Evolutionary conservation across 2,113 vertebrate species (phyloP).

Genomic region (Platanista minor): DNA sequence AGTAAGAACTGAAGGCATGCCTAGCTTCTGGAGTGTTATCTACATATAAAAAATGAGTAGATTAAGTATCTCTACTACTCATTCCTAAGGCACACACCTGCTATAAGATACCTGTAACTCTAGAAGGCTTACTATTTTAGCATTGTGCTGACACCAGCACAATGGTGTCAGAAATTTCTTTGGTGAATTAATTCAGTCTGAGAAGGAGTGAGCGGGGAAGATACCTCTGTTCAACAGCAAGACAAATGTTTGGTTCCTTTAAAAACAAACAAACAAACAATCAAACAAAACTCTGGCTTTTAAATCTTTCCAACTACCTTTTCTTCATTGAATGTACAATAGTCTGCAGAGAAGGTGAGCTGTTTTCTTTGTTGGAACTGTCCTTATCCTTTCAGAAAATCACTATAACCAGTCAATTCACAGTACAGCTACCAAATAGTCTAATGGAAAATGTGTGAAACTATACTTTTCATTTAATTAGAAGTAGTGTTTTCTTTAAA

Average conservation of each 20-base stretch:
- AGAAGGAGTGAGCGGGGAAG: background rate
- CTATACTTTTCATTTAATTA: background rate
- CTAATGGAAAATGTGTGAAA: background rate
- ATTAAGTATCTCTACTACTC: constrained; percentile 35
- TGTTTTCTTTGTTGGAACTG: background rate
- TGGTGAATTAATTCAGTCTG: constrained; percentile 48
- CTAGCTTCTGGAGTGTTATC: background rate
- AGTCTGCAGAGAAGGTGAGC: background rate
- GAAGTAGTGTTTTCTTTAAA: background rate
- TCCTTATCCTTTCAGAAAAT: background rate
- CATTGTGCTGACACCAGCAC: too few species aligned
- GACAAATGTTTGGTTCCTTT: background rate
- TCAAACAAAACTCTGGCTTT: background rate
- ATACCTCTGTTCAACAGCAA: constrained; percentile 56
- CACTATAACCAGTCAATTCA: background rate
- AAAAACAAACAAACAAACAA: background rate
- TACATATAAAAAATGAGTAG: constrained; percentile 8
- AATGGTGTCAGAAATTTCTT: constrained; percentile 19
- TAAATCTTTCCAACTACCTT: background rate
- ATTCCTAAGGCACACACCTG: background rate
- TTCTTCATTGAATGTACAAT: background rate
- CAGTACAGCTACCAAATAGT: background rate
- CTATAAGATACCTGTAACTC: background rate
- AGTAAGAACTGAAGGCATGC: background rate
- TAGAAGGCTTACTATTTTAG: background rate